Base-by-base conservation (phyloP, 2,888 invertebrate genomes). In the Lycophotia porphyrea region DNA sequence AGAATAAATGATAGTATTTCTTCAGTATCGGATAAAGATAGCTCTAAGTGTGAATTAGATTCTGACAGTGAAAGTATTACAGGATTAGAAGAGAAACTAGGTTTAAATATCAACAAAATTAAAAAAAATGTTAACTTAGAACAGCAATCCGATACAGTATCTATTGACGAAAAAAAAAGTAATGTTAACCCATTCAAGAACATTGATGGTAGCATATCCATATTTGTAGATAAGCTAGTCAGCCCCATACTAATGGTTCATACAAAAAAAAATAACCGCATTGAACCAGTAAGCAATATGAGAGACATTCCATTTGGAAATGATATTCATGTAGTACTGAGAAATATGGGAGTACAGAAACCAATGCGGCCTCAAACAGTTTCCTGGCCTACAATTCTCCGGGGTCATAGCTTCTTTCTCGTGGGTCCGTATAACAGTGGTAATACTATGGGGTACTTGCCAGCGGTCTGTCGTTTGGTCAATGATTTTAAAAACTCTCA, bases 371-470 rank as follows among this genome's bases (percentile, higher is more conserved):
- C 98, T 47, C 98, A 98, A 89, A 97, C 97, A 0, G 97, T 97
- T 71, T 96, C 97, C 0, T 98, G 98, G 98, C 97, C 97, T 0
- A 97, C 97, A 4, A 96, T 98, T 64, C 93, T 97, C 61, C 96
- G 97, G 55, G 97, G 97, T 0, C 96, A 97, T 67, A 97, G 98
- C 81, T 93, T 98, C 1, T 97, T 98, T 70, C 96, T 98, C 78
- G 95, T 98, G 2, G 97, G 97, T 78, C 95, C 97, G 0, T 89
- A 94, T 1, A 92, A 93, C 24, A 97, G 97, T 71, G 98, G 98
- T 0, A 98, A 98, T 94, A 98, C 98, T 0, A 92, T 97, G 88
- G 97, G 97, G 0, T 98, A 98, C 90, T 90, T 98, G 42, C 97
- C 98, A 24, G 97, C 98, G 0, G 92, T 98, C 7, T 96, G 97